Evolutionary conservation across 2,113 vertebrate genomes (phyloP).

Genomic region (Anarhynchus alexandrinus): DNA sequence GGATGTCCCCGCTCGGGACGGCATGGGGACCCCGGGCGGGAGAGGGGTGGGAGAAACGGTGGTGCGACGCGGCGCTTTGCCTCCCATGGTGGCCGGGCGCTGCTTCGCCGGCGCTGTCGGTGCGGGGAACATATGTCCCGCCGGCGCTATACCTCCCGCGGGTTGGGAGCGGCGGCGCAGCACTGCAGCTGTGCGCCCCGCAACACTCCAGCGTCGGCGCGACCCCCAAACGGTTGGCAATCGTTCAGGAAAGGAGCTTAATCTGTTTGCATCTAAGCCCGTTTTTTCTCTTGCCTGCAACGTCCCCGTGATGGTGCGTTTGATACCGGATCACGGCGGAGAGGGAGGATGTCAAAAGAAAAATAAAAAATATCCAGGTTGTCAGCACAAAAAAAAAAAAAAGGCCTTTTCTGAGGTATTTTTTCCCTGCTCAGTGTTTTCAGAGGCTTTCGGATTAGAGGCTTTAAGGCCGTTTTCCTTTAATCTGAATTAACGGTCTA

Average conservation of each 20-base stretch:
- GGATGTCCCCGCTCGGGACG: rapidly evolving
- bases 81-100: neutral
- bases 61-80: neutral
- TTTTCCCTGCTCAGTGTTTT: neutral
- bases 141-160: constrained; percentile 10
- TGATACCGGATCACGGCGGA: neutral
- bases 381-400: neutral
- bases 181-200: constrained; percentile 46
- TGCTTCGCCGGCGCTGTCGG: neutral
- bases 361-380: neutral
- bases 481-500: constrained; percentile 26
- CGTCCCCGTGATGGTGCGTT: constrained; percentile 39
- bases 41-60: neutral
- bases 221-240: constrained; percentile 49
- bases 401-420: neutral
- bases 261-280: constrained; percentile 53
- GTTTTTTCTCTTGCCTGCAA: constrained; percentile 41
- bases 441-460: neutral
- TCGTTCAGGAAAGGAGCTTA: constrained; percentile 62
- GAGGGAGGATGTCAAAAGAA: neutral
- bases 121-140: neutral
- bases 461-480: constrained; percentile 43
- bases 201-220: constrained; percentile 54
- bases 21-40: neutral
- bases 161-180: constrained; percentile 34